phyloP scores from a whole-genome alignment of 2,888 invertebrate genomes.

The Acanthacorydalis orientalis region DNA sequence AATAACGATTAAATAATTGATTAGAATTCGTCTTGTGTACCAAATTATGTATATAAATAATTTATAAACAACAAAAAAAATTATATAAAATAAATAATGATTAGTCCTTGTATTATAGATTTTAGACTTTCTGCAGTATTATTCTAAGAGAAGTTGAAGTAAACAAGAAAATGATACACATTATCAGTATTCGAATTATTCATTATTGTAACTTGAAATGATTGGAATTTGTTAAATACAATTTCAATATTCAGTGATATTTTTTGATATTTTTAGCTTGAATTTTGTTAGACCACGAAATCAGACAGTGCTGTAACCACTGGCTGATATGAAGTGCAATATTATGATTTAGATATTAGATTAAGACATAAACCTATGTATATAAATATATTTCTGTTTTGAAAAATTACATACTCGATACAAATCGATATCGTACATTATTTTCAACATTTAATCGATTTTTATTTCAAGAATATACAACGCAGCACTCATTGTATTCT shows the following conservation, averaged over 20 bases:
- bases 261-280: too few species aligned
- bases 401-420: too few species aligned
- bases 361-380: not conserved
- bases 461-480: too few species aligned
- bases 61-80: not conserved
- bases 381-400: not conserved
- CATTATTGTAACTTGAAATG: not conserved
- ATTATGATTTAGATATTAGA: conserved; percentile 1
- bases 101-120: not conserved
- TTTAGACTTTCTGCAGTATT: not conserved
- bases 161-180: not conserved
- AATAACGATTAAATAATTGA: not conserved
- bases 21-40: too few species aligned
- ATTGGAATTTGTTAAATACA: too few species aligned
- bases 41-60: too few species aligned
- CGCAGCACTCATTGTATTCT: too few species aligned
- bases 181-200: not conserved
- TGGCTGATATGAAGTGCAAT: not conserved
- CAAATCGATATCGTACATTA: too few species aligned
- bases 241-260: too few species aligned
- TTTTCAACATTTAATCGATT: too few species aligned
- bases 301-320: too few species aligned
- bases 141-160: not conserved
- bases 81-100: not conserved
- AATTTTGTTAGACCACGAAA: too few species aligned